Evolutionary conservation across 2,888 invertebrate genomes (phyloP).

Genomic region (Epinotia ramella): DNA sequence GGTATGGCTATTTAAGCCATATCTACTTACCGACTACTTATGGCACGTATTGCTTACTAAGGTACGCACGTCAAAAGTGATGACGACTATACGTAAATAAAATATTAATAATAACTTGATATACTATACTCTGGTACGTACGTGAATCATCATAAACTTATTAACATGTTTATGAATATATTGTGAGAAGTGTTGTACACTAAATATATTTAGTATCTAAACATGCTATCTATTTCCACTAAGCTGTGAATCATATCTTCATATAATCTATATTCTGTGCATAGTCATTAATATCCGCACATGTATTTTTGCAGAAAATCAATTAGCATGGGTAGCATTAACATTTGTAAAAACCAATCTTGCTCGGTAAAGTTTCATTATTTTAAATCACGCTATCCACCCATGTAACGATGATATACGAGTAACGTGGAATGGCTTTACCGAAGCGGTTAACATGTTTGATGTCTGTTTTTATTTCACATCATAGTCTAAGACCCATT

Average conservation of each 20-base stretch:
- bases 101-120: not conserved
- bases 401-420: conserved; percentile 19
- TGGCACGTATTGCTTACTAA: conserved; percentile 42
- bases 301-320: not conserved
- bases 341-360: conserved; percentile 12
- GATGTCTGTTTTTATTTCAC: conserved; percentile 13
- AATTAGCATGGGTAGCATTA: not conserved
- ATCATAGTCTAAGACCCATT: not conserved
- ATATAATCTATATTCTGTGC: too few species aligned
- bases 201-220: not conserved
- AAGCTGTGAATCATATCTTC: not conserved
- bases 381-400: conserved; percentile 32
- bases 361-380: conserved; percentile 27
- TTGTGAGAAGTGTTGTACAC: not conserved
- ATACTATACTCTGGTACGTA: not conserved
- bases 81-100: conserved; percentile 20
- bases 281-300: not conserved
- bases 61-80: conserved; percentile 38
- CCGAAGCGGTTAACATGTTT: conserved; percentile 24
- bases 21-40: conserved; percentile 51
- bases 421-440: not conserved
- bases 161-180: conserved; percentile 1
- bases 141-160: not conserved
- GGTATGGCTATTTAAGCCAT: conserved; percentile 57
- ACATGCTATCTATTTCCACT: not conserved